Evolutionary conservation across 2,797 vertebrate genomes (phyloP).

Genomic region (Eleutherodactylus coqui): DNA sequence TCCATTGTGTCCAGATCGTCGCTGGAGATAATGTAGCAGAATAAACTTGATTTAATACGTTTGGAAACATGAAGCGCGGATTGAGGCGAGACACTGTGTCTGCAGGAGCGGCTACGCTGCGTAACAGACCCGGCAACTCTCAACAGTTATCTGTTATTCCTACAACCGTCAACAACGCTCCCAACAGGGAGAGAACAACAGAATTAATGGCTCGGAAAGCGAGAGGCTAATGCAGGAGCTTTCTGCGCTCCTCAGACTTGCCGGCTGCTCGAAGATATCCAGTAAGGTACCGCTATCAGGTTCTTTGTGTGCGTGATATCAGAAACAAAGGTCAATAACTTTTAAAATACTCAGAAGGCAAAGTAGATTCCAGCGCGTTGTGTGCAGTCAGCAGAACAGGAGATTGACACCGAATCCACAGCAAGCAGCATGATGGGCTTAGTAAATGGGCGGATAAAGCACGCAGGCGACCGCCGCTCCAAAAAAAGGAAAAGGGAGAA

Average conservation of each 20-base stretch:
- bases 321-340: conserved; percentile 56
- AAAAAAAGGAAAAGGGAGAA: neutral
- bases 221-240: conserved; percentile 73
- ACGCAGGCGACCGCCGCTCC: too few species aligned
- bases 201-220: conserved; percentile 80
- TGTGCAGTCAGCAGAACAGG: conserved; percentile 30
- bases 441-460: neutral
- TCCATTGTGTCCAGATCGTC: neutral
- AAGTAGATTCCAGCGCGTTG: neutral
- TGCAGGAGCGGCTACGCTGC: conserved; percentile 67
- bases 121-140: conserved; percentile 70
- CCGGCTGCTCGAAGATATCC: conserved; percentile 69
- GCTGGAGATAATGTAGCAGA: conserved; percentile 44
- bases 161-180: conserved; percentile 74
- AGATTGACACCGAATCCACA: neutral
- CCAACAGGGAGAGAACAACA: conserved; percentile 75
- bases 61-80: conserved; percentile 51
- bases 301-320: conserved; percentile 62
- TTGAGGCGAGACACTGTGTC: conserved; percentile 66
- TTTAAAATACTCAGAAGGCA: conserved; percentile 40
- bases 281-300: conserved; percentile 67
- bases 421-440: neutral
- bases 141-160: conserved; percentile 72
- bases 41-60: conserved; percentile 41
- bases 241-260: conserved; percentile 72